Evolutionary conservation across 2,113 vertebrate species (phyloP).

Genomic region (Tonatia bakeri): DNA sequence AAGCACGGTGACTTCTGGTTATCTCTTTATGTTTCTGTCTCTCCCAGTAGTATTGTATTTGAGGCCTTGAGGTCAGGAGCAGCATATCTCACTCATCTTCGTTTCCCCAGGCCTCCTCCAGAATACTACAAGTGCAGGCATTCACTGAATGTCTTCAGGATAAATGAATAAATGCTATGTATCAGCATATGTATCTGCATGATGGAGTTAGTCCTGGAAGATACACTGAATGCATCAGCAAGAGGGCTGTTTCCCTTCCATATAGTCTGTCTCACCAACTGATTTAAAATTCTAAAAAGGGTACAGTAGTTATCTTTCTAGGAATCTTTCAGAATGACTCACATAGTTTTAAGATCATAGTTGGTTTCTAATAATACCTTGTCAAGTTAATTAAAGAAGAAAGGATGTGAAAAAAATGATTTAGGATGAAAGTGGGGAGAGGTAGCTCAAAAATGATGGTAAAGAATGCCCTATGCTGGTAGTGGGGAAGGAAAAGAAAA

Average conservation of each 20-base stretch:
- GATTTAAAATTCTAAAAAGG: conserved; percentile 48
- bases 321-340: conserved; percentile 24
- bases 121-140: neutral
- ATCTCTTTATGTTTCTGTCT: neutral
- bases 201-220: neutral
- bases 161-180: neutral
- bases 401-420: conserved; percentile 20
- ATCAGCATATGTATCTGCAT: neutral
- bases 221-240: neutral
- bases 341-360: neutral
- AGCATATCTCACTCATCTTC: neutral
- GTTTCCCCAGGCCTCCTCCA: neutral
- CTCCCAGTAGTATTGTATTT: neutral
- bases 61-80: neutral
- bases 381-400: conserved; percentile 16
- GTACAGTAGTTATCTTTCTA: neutral
- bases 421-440: conserved; percentile 21
- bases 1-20: neutral
- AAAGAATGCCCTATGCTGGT: neutral
- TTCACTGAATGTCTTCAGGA: neutral
- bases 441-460: neutral
- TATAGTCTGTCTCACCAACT: neutral
- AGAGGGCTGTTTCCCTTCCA: neutral
- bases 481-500: conserved; percentile 8
- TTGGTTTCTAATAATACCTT: neutral